phyloP scores from a whole-genome alignment of 1,140 invertebrate species.

The Polypedilum vanderplanki region DNA sequence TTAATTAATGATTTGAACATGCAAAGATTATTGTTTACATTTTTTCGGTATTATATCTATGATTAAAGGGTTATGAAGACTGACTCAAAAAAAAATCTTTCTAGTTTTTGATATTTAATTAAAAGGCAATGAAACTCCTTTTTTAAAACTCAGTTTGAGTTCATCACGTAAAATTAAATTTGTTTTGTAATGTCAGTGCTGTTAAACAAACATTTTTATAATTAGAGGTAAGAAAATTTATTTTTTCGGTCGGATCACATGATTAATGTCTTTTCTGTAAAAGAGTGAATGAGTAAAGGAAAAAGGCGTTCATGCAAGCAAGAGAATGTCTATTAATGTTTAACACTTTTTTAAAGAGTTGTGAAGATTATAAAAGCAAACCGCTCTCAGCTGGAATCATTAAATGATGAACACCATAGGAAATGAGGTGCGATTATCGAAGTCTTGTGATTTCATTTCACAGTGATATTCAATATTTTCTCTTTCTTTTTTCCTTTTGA shows the following conservation, averaged over 20 bases:
- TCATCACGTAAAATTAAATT: constrained; percentile 8
- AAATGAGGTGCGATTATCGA: constrained; percentile 12
- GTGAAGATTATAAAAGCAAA: background rate
- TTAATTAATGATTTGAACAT: too few species aligned
- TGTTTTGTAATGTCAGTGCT: background rate
- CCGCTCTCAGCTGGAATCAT: background rate
- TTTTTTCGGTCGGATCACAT: background rate
- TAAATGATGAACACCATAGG: background rate
- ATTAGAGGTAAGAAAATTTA: background rate
- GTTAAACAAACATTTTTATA: constrained; percentile 29
- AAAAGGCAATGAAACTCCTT: background rate
- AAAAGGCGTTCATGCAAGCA: background rate
- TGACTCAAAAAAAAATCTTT: too few species aligned
- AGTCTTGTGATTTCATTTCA: background rate
- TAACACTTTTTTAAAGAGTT: constrained; percentile 21
- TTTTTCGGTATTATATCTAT: too few species aligned
- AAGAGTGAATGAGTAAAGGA: background rate
- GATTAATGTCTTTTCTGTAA: constrained; percentile 22
- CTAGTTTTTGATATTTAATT: too few species aligned
- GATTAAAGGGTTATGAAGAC: too few species aligned
- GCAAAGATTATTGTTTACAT: too few species aligned
- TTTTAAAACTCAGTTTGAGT: background rate
- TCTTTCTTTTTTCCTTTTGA: too few species aligned
- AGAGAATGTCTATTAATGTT: background rate
- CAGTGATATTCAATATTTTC: too few species aligned